Percentiles rank a stretch among this genome's conserved stretches.
phyloP scores from a whole-genome alignment of 2,888 invertebrate genomes.

The Pollenia amentaria region DNA sequence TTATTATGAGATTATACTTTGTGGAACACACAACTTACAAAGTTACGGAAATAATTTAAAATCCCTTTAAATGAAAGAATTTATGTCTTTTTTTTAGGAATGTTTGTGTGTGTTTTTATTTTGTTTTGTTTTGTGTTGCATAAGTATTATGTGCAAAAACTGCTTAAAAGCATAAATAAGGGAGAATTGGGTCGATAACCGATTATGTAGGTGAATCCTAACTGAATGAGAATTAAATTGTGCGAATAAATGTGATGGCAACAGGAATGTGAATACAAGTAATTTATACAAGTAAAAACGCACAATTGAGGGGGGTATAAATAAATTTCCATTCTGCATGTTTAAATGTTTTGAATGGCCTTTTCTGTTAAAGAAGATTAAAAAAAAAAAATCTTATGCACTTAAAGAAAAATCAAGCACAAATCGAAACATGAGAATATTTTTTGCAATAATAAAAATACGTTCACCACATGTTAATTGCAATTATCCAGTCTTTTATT shows the following conservation, averaged over 20 bases:
- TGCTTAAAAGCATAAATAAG: neutral
- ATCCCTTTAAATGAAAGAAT: slow-evolving; percentile 11
- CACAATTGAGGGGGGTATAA: slow-evolving; percentile 22
- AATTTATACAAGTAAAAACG: slow-evolving; percentile 2
- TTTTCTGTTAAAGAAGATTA: neutral
- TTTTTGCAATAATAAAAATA: no score
- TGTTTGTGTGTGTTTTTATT: neutral
- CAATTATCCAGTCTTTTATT: no score
- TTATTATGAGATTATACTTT: slow-evolving; percentile 20
- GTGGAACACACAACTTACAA: neutral
- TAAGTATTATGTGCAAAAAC: neutral
- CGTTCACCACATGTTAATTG: no score
- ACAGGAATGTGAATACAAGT: slow-evolving; percentile 4
- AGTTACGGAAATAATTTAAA: slow-evolving; percentile 32
- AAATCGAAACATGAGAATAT: no score
- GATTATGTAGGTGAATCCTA: slow-evolving; percentile 54
- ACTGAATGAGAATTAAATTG: slow-evolving; percentile 57
- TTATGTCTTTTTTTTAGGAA: neutral
- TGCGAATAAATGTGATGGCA: slow-evolving; percentile 53
- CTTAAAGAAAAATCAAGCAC: neutral
- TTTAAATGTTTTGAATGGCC: slow-evolving; percentile 24
- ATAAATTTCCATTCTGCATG: neutral
- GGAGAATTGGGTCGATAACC: slow-evolving; percentile 57
- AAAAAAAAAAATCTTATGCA: slow-evolving; percentile 6
- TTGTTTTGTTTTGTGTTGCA: neutral